Percentiles rank a stretch among this genome's conserved stretches.
phyloP scores from a whole-genome alignment of 2,888 invertebrate species.

The Eurois occulta region DNA sequence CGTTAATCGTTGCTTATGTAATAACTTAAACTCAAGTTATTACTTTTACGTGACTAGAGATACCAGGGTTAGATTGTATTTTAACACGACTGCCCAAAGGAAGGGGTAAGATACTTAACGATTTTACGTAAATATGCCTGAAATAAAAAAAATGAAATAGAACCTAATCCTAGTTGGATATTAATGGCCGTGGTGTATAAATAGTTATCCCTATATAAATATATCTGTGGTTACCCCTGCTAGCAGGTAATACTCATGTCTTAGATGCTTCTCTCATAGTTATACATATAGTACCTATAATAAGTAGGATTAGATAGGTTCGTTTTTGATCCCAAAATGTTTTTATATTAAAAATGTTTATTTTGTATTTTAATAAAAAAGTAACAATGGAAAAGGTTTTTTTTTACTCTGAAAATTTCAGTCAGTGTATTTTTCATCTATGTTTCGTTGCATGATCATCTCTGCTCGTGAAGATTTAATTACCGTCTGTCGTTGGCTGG shows the following conservation, averaged over 20 bases:
- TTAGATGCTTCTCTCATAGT: conserved; percentile 4
- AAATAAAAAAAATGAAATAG: background rate
- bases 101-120: background rate
- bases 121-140: background rate
- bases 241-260: conserved; percentile 1
- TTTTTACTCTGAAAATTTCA: background rate
- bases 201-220: background rate
- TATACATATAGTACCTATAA: background rate
- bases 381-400: background rate
- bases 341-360: conserved; percentile 66
- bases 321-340: conserved; percentile 54
- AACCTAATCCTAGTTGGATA: background rate
- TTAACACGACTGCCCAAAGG: background rate
- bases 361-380: conserved; percentile 48
- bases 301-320: background rate
- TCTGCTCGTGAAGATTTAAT: background rate
- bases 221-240: background rate
- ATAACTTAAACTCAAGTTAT: no score
- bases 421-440: background rate
- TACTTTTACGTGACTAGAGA: no score
- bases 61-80: background rate
- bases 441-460: background rate
- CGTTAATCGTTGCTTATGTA: no score
- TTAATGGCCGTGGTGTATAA: background rate
- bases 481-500: background rate